Conservation (phyloP, 2,113 vertebrate species). For the Neomonachus schauinslandi region DNA sequence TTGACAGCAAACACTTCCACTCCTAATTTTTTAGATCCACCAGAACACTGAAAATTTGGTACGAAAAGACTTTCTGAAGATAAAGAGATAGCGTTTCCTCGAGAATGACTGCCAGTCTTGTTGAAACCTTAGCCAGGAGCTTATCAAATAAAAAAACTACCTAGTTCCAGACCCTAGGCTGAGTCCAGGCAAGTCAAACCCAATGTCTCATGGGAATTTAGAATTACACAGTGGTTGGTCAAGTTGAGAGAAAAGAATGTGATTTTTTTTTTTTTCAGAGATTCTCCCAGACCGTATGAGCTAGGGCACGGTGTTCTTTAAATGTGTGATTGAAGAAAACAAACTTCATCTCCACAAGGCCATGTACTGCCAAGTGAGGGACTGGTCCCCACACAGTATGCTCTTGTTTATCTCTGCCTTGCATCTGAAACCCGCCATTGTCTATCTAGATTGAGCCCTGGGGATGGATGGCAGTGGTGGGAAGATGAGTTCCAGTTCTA, state of each 20-base stretch:
- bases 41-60: slow-evolving; percentile 6
- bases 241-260: slow-evolving; percentile 61
- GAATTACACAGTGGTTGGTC: slow-evolving; percentile 62
- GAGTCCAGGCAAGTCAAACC: slow-evolving; percentile 56
- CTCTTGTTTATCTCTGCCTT: not conserved
- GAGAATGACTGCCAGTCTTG: not conserved
- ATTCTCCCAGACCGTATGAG: slow-evolving; percentile 26
- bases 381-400: rapidly evolving
- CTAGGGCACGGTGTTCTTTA: slow-evolving; percentile 43
- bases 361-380: not conserved
- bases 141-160: slow-evolving; percentile 63
- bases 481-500: not conserved
- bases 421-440: no score
- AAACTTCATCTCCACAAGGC: not conserved
- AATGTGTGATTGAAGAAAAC: slow-evolving; percentile 2
- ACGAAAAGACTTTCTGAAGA: slow-evolving; percentile 39
- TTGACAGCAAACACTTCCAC: not conserved
- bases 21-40: not conserved
- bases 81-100: slow-evolving; percentile 50
- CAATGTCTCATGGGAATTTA: slow-evolving; percentile 51
- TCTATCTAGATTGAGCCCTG: not conserved
- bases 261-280: slow-evolving; percentile 62
- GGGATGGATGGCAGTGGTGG: no score
- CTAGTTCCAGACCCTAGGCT: not conserved
- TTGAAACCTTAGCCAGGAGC: slow-evolving; percentile 62